Base-by-base conservation (phyloP, 2,113 vertebrate genomes). In the Polypterus senegalus region DNA sequence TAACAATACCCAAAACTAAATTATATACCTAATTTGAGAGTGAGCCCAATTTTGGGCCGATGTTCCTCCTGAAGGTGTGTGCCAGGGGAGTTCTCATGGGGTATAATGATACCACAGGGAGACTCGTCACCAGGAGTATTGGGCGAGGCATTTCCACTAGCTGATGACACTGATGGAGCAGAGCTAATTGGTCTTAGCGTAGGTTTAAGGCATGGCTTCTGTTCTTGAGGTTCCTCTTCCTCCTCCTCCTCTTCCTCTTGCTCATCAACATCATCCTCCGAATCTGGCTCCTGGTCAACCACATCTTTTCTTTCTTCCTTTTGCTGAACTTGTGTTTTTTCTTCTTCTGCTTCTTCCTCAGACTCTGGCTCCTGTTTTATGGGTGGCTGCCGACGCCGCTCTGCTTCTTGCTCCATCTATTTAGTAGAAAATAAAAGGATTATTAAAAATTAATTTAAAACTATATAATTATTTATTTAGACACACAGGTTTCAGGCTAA, bases 331-430 rank as follows among this genome's bases (percentile, higher is more conserved):
- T 88, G 83, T 59, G 80, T 70, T 60, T 88, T 91, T 66, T 92
- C 91, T 55, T 89, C 76, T 56, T 86, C 85, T 1, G 89, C 88
- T 5, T 93, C 92, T 2, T 90, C 87, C 60, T 88, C 85, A 2
- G 91, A 94, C 70, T 96, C 86, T 11, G 85, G 86, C 10, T 96
- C 92, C 60, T 88, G 82, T 65, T 89, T 89, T 75, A 93, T 86
- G 52, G 94, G 93, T 56, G 91, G 93, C 48, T 91, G 93, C 60
- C 93, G 86, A 58, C 92, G 87, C 65, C 93, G 88, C 76, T 98
- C 95, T 68, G 93, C 96, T 64, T 98, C 96, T 81, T 97, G 93
- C 70, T 99, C 95, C 94, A 99, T 97, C 95, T 99, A 70, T 58
- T 27, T 27, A 27, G 27, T 27, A 27, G 27, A 27, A 27, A 27